Percentiles rank a stretch among this genome's conserved stretches.
These are phyloP conservation scores for Podotricha telesiphe DNA, from an alignment of 2,888 invertebrate genomes.

Conservation along the genomic window DNA sequence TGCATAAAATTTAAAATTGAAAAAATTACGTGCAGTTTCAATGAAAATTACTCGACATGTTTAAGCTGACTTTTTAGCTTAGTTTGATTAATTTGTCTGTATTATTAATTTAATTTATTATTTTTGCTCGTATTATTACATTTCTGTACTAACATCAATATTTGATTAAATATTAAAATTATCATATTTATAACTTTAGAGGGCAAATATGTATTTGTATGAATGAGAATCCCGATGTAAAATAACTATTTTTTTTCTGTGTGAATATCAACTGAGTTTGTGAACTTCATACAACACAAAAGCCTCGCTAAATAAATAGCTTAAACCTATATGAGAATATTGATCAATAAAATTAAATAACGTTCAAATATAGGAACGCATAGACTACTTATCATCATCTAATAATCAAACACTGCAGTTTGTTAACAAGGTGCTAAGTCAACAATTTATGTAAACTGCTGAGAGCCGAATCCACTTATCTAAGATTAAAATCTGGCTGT, in stretches of 20 bases:
- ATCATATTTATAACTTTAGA: too few relatives aligned
- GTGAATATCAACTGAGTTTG: neutral
- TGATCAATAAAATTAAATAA: neutral
- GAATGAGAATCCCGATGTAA: too few relatives aligned
- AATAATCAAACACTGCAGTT: conserved; percentile 78
- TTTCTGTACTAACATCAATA: neutral
- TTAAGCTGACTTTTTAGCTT: conserved; percentile 8
- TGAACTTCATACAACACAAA: neutral
- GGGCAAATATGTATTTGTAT: too few relatives aligned
- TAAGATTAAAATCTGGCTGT: conserved; percentile 81
- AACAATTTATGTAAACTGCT: conserved; percentile 82
- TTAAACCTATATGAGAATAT: neutral
- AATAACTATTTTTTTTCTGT: too few relatives aligned
- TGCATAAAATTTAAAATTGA: conserved; percentile 20
- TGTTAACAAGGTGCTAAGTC: conserved; percentile 82
- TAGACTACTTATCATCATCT: conserved; percentile 56
- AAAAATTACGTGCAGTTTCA: conserved; percentile 11
- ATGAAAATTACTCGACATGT: conserved; percentile 7
- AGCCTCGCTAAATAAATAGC: neutral
- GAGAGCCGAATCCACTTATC: conserved; percentile 73
- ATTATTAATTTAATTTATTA: neutral
- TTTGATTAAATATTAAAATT: neutral
- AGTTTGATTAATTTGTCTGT: conserved; percentile 6
- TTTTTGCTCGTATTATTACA: neutral
- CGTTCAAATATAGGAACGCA: conserved; percentile 28